Base-by-base conservation (phyloP, 1,140 invertebrate genomes). In the Drosophila lacertosa region DNA sequence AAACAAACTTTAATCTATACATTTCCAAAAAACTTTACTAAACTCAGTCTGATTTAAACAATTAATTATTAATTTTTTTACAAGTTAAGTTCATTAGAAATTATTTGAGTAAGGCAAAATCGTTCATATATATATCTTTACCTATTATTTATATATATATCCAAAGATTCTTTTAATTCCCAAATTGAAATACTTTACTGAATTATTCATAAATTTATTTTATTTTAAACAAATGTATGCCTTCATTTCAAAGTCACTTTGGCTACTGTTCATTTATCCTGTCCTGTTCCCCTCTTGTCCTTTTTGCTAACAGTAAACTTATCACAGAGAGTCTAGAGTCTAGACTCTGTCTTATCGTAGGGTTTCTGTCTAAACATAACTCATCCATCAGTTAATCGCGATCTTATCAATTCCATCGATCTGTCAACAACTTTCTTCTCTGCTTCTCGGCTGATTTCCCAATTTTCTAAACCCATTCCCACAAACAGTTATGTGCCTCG, bases 401-500 rank as follows among this genome's bases (percentile, higher is more conserved):
- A 42, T 63, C 37, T 37, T 65, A 70, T 65, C 59, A 24, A 4
- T 1, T 48, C 39, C 47, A 54, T 33, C 22, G 51, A 53, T 51
- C 51, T 57, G 66, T 70, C 58, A 69, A 57, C 65, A 50, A 33
- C 50, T 45, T 9, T 35, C 9, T 0, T 29, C 6, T 29, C 26
- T 29, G 26, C 26, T 7, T 29, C 6, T 29, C 11, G 40, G 26
- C 11, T 48, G 26, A 29, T 32, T 32, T 20, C 9, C 5, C 11
- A 5, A n/a, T n/a, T 22, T 3, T n/a, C 40, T 47, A 54, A 68
- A 68, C 48, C 39, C 55, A 29, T 53, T 58, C 13, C 40, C 15
- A 57, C 29, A 44, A 26, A 35, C 51, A 55, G 55, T 57, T 67
- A 29, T 57, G 54, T 55, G 24, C 33, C 26, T 37, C 55, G 64